Evolutionary conservation across 1,140 invertebrate species (phyloP).

Genomic region (Nebria ingens): DNA sequence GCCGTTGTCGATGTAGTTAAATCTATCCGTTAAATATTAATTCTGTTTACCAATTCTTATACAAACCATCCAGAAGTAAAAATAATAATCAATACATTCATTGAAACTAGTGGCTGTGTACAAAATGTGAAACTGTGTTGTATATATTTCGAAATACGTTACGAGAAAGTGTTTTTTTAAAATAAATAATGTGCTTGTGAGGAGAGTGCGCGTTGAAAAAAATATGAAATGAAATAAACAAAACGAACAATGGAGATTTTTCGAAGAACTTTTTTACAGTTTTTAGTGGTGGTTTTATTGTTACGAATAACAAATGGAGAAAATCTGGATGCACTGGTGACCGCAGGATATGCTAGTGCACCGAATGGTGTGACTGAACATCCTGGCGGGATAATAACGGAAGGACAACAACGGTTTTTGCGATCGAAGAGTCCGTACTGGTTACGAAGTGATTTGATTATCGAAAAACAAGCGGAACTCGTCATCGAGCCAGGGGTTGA

Average conservation of each 20-base stretch:
- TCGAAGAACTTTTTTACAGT: too few species aligned
- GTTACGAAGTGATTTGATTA: conserved; percentile 66
- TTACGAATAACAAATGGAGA: background rate
- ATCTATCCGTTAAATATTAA: background rate
- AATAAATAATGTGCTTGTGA: background rate
- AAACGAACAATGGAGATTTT: background rate
- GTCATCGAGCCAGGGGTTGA: conserved; percentile 77
- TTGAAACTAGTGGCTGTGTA: too few species aligned
- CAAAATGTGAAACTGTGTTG: too few species aligned
- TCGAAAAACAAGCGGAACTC: conserved; percentile 62
- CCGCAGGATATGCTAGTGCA: conserved; percentile 21
- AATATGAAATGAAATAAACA: background rate
- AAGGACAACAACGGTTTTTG: conserved; percentile 42
- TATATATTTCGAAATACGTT: background rate
- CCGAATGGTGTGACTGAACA: conserved; percentile 40
- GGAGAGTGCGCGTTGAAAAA: background rate
- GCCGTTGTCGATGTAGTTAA: background rate
- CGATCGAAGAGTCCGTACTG: conserved; percentile 62
- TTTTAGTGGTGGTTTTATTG: background rate
- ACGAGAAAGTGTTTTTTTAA: too few species aligned
- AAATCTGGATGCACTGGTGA: background rate
- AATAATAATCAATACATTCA: too few species aligned
- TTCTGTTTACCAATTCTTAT: too few species aligned
- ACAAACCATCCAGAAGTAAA: too few species aligned
- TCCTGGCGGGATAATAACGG: conserved; percentile 46